These are phyloP conservation scores for Pollachius pollachius DNA, from an alignment of 2,113 vertebrate genomes.

Conservation along the genomic window DNA sequence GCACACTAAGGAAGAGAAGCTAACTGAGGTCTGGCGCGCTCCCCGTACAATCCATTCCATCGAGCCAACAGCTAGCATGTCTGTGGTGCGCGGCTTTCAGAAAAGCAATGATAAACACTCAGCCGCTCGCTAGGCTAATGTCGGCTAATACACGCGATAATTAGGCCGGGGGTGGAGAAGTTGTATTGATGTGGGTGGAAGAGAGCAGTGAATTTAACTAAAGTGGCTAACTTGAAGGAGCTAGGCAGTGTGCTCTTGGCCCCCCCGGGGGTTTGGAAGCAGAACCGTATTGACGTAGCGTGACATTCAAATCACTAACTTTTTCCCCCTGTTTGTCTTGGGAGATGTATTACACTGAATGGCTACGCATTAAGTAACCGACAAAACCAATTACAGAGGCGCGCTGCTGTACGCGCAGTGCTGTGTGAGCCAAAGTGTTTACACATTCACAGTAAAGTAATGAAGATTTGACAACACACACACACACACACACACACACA, in stretches of 20 bases:
- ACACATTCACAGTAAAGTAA: not conserved
- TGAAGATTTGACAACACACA: not conserved
- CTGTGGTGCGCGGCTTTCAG: conserved; percentile 35
- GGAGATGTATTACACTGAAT: no score
- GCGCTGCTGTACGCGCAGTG: no score
- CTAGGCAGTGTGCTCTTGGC: conserved; percentile 1
- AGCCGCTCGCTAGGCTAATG: conserved; percentile 21
- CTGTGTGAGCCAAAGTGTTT: no score
- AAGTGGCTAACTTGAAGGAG: conserved; percentile 25
- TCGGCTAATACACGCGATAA: conserved; percentile 57
- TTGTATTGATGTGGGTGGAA: conserved; percentile 49
- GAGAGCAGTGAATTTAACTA: conserved; percentile 42
- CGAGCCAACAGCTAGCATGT: conserved; percentile 55
- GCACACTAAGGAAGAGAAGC: not conserved
- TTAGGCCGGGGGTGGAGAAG: conserved; percentile 50
- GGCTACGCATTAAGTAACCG: no score
- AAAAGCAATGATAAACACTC: conserved; percentile 51
- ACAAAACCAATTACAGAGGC: no score
- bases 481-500: no score
- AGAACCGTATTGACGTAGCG: conserved; percentile 2
- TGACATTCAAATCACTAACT: not conserved
- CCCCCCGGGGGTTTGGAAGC: not conserved
- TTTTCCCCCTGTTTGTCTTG: no score
- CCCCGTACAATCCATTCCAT: conserved; percentile 53
- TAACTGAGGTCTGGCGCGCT: conserved; percentile 45